Percentiles rank a stretch among this genome's conserved stretches.
These are phyloP conservation scores for Synanthedon myopaeformis DNA, from an alignment of 2,888 invertebrate species.

Conservation along the genomic window DNA sequence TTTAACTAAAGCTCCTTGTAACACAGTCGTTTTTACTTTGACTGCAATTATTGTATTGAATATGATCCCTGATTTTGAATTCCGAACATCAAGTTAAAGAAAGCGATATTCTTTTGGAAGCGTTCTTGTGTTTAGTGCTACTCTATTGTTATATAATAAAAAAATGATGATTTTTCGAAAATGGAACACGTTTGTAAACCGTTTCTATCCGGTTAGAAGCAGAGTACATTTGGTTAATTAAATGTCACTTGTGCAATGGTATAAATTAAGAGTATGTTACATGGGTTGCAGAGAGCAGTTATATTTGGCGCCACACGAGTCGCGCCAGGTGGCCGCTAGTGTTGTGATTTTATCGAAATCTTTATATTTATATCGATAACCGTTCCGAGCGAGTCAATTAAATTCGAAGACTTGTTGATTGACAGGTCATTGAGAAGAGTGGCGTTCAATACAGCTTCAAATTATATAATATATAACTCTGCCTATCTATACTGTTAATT, in stretches of 20 bases:
- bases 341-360: slow-evolving; percentile 21
- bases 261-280: slow-evolving; percentile 1
- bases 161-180: neutral
- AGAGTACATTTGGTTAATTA: neutral
- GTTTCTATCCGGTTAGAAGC: neutral
- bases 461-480: too few species aligned
- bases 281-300: slow-evolving; percentile 13
- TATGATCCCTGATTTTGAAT: slow-evolving; percentile 61
- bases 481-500: too few species aligned
- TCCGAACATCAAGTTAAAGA: slow-evolving; percentile 57
- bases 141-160: neutral
- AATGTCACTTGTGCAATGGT: slow-evolving; percentile 1
- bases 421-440: slow-evolving; percentile 25
- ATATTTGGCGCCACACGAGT: slow-evolving; percentile 38
- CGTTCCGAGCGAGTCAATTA: slow-evolving; percentile 16
- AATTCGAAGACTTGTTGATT: slow-evolving; percentile 22
- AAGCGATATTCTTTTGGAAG: slow-evolving; percentile 60
- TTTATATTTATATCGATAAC: slow-evolving; percentile 6
- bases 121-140: slow-evolving; percentile 32
- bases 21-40: slow-evolving; percentile 14
- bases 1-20: slow-evolving; percentile 14
- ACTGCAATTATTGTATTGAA: slow-evolving; percentile 22
- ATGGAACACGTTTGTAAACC: neutral
- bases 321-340: slow-evolving; percentile 35
- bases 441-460: neutral